A percentile compares a stretch with the other conserved stretches of the same genome.
These are phyloP conservation scores for Numenius phaeopus DNA, from an alignment of 2,797 vertebrate species.

Conservation along the genomic window DNA sequence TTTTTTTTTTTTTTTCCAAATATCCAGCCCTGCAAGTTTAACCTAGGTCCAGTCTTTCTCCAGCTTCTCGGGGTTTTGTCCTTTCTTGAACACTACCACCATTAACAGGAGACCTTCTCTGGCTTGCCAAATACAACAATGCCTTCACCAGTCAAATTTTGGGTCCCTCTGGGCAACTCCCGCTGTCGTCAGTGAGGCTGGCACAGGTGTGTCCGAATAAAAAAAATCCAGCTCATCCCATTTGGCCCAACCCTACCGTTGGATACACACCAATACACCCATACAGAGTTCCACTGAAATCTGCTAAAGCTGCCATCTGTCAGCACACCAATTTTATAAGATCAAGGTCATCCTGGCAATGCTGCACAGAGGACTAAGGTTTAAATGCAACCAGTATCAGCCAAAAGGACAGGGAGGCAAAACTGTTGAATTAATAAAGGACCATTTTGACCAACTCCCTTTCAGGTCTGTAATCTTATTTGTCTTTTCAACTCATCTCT, in stretches of 20 bases:
- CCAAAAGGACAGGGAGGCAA: background rate
- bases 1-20: background rate
- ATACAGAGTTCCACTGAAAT: background rate
- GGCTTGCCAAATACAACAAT: background rate
- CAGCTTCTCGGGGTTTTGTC: background rate
- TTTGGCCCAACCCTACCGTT: background rate
- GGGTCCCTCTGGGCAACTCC: background rate
- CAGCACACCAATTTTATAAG: background rate
- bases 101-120: background rate
- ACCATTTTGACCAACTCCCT: background rate
- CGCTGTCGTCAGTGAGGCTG: background rate
- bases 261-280: background rate
- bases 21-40: background rate
- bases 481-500: background rate
- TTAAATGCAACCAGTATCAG: conserved; percentile 8
- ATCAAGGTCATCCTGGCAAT: conserved; percentile 17
- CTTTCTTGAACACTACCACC: background rate
- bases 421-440: background rate
- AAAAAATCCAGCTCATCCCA: conserved; percentile 13
- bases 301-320: conserved; percentile 29
- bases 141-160: background rate
- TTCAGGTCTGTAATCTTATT: background rate
- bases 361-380: background rate
- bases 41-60: background rate
- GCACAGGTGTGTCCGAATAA: background rate